These are phyloP conservation scores for Podarcis siculus DNA, from an alignment of 2,797 vertebrate genomes.

Conservation along the genomic window DNA sequence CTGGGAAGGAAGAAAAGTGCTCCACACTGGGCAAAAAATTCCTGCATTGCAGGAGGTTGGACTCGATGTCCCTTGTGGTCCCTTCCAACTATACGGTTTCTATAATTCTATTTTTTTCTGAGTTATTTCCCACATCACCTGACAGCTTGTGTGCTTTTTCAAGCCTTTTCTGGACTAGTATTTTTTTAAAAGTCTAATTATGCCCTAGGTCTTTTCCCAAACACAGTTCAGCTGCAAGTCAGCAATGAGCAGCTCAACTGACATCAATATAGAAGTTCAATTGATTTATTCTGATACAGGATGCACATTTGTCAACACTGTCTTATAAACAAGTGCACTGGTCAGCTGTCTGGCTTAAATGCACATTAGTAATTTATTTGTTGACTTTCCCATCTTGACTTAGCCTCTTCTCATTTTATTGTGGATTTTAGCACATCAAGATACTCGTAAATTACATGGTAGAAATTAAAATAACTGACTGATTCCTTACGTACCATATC, in stretches of 20 bases:
- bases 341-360: background rate
- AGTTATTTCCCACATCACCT: background rate
- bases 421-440: background rate
- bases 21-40: no score
- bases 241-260: background rate
- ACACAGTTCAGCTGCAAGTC: background rate
- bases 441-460: background rate
- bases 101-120: background rate
- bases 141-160: background rate
- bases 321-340: background rate
- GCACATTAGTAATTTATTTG: background rate
- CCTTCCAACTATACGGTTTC: no score
- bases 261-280: background rate
- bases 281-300: background rate
- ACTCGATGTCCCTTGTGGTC: no score
- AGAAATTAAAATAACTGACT: background rate
- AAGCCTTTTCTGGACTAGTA: background rate
- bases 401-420: background rate
- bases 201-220: background rate
- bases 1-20: background rate
- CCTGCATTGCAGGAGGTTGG: no score
- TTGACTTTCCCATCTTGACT: background rate
- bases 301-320: background rate
- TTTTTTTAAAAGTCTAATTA: background rate
- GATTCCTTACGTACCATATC: background rate